Evolutionary conservation across 2,888 invertebrate genomes (phyloP).

Genomic region (Ochropleura plecta): DNA sequence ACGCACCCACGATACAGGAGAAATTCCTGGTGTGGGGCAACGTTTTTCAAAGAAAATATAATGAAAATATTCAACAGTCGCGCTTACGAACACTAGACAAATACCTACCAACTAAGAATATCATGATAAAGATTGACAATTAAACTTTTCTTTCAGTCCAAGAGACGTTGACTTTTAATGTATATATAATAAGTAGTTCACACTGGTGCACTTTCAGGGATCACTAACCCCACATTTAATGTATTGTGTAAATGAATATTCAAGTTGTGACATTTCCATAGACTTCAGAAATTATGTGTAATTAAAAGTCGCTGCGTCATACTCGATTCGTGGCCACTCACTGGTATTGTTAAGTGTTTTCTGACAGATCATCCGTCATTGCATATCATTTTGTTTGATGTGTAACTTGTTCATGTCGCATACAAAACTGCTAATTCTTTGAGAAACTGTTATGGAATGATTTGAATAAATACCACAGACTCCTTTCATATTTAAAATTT

Average conservation of each 20-base stretch:
- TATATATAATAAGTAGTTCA: slow-evolving; percentile 17
- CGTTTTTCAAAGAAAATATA: too few relatives aligned
- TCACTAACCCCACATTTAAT: slow-evolving; percentile 41
- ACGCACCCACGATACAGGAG: too few relatives aligned
- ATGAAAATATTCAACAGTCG: neutral
- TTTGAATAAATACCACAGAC: neutral
- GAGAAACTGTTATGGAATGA: neutral
- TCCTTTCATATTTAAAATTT: neutral
- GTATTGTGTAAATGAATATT: slow-evolving; percentile 49
- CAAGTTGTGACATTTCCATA: slow-evolving; percentile 49
- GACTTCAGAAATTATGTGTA: slow-evolving; percentile 22
- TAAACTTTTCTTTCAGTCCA: neutral
- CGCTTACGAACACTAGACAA: neutral
- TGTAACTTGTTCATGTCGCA: neutral
- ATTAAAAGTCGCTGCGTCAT: slow-evolving; percentile 59
- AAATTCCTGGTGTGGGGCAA: too few relatives aligned
- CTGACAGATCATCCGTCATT: neutral
- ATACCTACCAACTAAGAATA: neutral
- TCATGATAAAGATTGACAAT: neutral
- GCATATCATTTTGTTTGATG: neutral
- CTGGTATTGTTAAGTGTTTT: neutral
- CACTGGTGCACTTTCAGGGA: slow-evolving; percentile 8
- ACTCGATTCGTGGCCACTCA: neutral
- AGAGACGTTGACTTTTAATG: neutral
- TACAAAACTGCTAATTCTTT: neutral